Base-by-base conservation (phyloP, 2,797 vertebrate species). In the Sebastes flavidus region DNA sequence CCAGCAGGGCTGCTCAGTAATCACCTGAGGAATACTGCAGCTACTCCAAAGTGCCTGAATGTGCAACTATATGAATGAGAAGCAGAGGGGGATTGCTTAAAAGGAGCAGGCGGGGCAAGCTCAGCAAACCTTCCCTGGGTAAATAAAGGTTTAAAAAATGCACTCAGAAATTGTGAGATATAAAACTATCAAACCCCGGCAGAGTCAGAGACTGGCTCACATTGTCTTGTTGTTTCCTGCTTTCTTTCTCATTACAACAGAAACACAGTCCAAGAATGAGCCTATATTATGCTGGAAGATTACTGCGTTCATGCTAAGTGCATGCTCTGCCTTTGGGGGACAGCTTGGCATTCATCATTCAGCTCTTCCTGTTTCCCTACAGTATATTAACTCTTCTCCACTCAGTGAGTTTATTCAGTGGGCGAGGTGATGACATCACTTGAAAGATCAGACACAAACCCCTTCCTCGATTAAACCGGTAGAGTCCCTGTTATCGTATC, bases 271-370 rank as follows among this genome's bases (percentile, higher is more conserved):
- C 52, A 52, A 70, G 71, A 73, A 30, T 29, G 56, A 82, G 66
- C 65, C 65, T 42, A 42, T 20, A 55, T n/a, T 20, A 55, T n/a
- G 65, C 69, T 72, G 69, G 24, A 42, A 58, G 71, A 85, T 78
- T 74, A 52, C 54, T 78, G 74, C 27, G 54, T 84, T 46, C 75
- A 72, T 78, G 22, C n/a, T 6, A 27, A 74, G 76, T 80, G 56
- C 61, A 71, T 8, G 75, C 68, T 82, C 77, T 36, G 78, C 84
- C 86, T 86, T 83, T 49, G 29, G 79, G 67, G 82, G 86, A 82
- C 77, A 81, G 81, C 80, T 82, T 82, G 81, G 78, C 77, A 70
- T 87, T 80, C 77, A 69, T 67, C 86, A 82, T 69, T 90, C 84
- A 91, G 89, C 81, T 52, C 72, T 80, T 91, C 81, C 58, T 56